Base-by-base conservation (phyloP, 2,113 vertebrate genomes). In the Sciurus niger region DNA sequence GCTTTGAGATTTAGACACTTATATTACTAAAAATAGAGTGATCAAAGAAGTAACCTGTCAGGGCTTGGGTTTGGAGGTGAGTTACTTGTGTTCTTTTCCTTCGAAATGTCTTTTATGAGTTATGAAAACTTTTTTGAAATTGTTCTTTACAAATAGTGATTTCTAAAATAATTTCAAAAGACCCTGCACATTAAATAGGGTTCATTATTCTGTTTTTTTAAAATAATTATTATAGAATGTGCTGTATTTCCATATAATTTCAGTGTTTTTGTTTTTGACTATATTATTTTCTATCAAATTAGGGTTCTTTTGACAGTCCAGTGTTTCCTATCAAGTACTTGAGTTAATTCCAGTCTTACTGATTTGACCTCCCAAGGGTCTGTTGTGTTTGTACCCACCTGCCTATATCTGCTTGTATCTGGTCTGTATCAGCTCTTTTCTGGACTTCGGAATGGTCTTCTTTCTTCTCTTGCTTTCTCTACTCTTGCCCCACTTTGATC, bases 221-320 rank as follows among this genome's bases (percentile, higher is more conserved):
- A 70, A 40, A 12, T 16, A 79, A 1, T 91, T 89, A 1, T 74
- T 90, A 22, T 25, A 82, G 48, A 79, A 68, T 83, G 12, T 84
- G 17, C 90, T 73, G 32, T n/a, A 53, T 84, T 87, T 70, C 24
- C 65, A 30, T 80, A 46, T 92, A 48, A 93, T 93, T 88, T 95
- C 74, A 94, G 22, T 10, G 17, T 67, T 90, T 91, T 60, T 34
- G n/a, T 3, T 28, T 94, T 82, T 76, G 48, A 43, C 32, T 40
- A 3, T 73, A 60, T 11, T 68, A 22, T 68, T 88, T 94, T 88
- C 20, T 83, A 70, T 80, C 70, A 85, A 46, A 85, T 46, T 85
- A 40, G 65, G 82, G 3, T 55, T 70, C 63, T 34, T 78, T 78
- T 76, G 28, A 8, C 67, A 60, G 30, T 20, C 2, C 37, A 86